Evolutionary conservation across 2,113 vertebrate genomes (phyloP), one percentile per base, ranked within the genome.

Genomic region (Hypocryptadius cinnamomeus): DNA sequence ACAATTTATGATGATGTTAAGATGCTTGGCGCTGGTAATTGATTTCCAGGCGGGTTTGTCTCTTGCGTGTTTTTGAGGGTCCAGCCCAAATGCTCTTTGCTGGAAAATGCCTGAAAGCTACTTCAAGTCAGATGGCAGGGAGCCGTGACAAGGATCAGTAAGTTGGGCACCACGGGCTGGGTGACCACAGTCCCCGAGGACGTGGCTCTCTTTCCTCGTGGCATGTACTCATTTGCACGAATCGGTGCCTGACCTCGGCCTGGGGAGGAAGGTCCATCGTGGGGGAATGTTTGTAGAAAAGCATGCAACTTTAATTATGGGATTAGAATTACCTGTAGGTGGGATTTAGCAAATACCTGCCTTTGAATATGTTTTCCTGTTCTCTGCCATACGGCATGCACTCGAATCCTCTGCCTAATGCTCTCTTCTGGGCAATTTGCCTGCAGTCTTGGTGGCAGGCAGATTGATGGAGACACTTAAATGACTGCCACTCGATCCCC

Each of bases 41-140:
- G 68, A 65, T 90, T 93, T 92, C 88, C 94, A 93, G 85, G 78
- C 47, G 13, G 76, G 47, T 15, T 61, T 3, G 4, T 61, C 59
- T 94, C 71, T 76, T 61, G 54, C 23, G 0, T 79, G 64, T 57
- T 60, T 92, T 71, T 92, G 77, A 93, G 89, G 51, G 89, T 90
- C 91, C 71, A 83, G 72, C 68, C 89, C 77, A 83, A 66, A 90
- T 72, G 82, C 68, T 90, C 42, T 71, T 80, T 59, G 68, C 72
- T 94, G 95, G 91, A 93, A 92, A 96, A 93, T 94, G 92, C 92
- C 95, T 47, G 79, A 88, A 61, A 92, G 91, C 89, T 77, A 42
- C 71, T 90, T 60, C 54, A 45, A 88, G 59, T 61, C 59, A 72
- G 71, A 76, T 17, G 15, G 63, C 45, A 57, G 72, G 68, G 89